Conservation (phyloP, 2,797 vertebrate species). For the Argyrosomus regius region DNA sequence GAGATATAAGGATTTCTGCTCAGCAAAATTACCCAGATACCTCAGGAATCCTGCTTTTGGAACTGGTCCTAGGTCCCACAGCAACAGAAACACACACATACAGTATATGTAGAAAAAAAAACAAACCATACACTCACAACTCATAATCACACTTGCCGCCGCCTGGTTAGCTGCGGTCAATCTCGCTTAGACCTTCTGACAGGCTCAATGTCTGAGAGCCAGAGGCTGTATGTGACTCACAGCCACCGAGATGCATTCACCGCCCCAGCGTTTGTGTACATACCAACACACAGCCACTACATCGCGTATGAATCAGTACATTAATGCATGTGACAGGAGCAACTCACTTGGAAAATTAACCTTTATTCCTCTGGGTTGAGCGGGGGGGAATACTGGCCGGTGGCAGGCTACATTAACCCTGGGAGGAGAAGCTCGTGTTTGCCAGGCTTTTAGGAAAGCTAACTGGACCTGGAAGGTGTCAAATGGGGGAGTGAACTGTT, state of each 20-base stretch:
- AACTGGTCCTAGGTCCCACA: not conserved
- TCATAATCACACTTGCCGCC: conserved; percentile 5
- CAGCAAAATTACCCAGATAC: not conserved
- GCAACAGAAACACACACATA: conserved; percentile 7
- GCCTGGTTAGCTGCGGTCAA: not conserved
- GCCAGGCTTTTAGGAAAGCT: conserved; percentile 49
- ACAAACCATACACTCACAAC: not conserved
- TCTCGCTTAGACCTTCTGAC: conserved; percentile 42
- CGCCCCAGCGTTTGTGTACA: not conserved
- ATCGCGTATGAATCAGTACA: conserved; percentile 59
- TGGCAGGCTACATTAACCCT: conserved; percentile 23
- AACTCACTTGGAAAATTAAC: conserved; percentile 81
- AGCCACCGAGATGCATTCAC: conserved; percentile 14
- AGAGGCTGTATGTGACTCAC: conserved; percentile 35
- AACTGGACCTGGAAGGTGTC: conserved; percentile 61
- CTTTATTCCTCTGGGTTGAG: conserved; percentile 64
- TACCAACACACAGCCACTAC: conserved; percentile 35
- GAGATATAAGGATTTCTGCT: not conserved
- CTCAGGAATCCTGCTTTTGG: not conserved
- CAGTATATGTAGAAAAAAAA: not conserved
- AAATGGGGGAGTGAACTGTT: conserved; percentile 59
- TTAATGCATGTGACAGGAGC: conserved; percentile 76
- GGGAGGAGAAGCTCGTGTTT: conserved; percentile 20
- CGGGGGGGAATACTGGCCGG: conserved; percentile 13
- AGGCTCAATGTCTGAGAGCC: conserved; percentile 51